These are phyloP conservation scores for Hirtodrosophila confusa DNA, from an alignment of 2,888 invertebrate genomes.

Conservation along the genomic window DNA sequence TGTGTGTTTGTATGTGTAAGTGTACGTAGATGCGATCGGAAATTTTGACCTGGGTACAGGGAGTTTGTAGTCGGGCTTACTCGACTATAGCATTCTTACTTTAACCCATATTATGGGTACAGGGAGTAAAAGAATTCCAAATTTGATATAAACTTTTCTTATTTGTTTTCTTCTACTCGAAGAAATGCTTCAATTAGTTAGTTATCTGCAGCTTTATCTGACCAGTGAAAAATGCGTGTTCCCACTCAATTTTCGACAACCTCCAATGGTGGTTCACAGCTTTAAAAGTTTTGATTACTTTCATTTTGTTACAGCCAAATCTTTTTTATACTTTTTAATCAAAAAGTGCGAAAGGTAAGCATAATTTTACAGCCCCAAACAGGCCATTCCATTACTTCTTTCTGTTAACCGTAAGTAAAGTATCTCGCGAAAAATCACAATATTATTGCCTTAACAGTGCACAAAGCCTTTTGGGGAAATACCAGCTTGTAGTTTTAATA, in stretches of 20 bases:
- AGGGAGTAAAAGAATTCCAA: no score
- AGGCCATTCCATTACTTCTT: no score
- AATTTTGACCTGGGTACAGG: no score
- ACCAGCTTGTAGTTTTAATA: no score
- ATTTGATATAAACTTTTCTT: background rate
- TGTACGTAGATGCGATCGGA: no score
- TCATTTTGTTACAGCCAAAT: constrained; percentile 3
- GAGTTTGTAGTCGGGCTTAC: no score
- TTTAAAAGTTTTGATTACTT: constrained; percentile 56
- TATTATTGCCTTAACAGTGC: no score
- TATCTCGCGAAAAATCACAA: no score
- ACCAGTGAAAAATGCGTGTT: background rate
- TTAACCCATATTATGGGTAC: no score
- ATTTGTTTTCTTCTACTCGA: background rate
- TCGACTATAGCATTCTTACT: no score
- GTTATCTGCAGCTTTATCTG: background rate
- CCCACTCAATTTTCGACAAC: constrained; percentile 3
- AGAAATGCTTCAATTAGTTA: constrained; percentile 5
- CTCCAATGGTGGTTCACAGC: constrained; percentile 1
- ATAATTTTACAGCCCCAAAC: background rate
- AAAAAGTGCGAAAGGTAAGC: background rate
- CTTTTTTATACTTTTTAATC: background rate
- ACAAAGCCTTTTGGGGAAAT: no score
- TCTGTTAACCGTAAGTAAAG: background rate
- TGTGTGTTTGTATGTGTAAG: no score